Evolutionary conservation across 2,113 vertebrate species (phyloP), one percentile per base, ranked within the genome.

Genomic region (Lasiurus cinereus): DNA sequence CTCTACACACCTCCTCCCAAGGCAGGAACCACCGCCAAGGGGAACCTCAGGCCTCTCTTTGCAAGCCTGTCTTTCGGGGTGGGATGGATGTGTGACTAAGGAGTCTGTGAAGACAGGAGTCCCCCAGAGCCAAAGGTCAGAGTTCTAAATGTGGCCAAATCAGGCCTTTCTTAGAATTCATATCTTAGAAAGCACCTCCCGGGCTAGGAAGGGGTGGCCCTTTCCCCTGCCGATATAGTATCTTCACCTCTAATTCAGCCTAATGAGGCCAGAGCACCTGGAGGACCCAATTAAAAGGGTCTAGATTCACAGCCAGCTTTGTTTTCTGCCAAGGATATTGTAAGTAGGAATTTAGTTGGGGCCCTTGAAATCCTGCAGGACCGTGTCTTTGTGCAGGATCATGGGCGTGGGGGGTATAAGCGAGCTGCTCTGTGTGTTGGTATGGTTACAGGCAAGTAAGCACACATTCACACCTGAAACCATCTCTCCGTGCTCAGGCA

Each of bases 311-410:
- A 77, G 7, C 0, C 14, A 48, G 77, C 85, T 94, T 52, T 91
- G 66, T 54, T 91, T 96, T 85, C 83, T 83, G 67, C 72, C 88
- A 66, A 93, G 62, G 83, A 69, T 90, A 56, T 62, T 78, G 9
- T 74, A 64, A 67, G 33, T 62, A 46, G 43, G 24, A 73, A 27
- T 88, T 82, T 50, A 84, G 85, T 69, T 24, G 66, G 72, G 73
- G 54, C 86, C 2, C 76, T 54, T 94, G 67, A 94, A 39, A 86
- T 33, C 74, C 83, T 36, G 18, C 27, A 59, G 80, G 56, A 31
- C 13, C 1, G 3, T 7, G 36, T 94, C 39, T 66, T 14, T 43
- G n/a, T 5, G 19, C 13, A n/a, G 21, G 74, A 21, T 56, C 69
- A 18, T 1, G 4, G 50, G 67, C 24, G 29, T 8, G 2, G 22